These are phyloP conservation scores for Acanthopleura granulata DNA, from an alignment of 2,888 invertebrate species.

Conservation along the genomic window DNA sequence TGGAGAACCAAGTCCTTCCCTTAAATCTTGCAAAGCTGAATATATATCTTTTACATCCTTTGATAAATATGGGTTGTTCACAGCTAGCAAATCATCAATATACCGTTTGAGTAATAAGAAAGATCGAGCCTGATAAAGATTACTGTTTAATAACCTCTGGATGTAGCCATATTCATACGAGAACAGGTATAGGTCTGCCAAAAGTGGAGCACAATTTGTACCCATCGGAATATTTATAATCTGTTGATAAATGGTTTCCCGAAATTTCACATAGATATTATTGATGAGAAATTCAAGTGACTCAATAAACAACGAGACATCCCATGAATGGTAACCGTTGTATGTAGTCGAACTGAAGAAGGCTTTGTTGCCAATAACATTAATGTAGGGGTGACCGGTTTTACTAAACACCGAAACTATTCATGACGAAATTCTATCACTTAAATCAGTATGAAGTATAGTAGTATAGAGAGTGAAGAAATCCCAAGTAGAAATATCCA, in stretches of 20 bases:
- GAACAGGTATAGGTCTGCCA: constrained; percentile 6
- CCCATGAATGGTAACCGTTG: not conserved
- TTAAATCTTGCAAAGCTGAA: too few species aligned
- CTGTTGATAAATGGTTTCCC: not conserved
- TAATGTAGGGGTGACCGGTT: not conserved
- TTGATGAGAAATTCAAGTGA: not conserved
- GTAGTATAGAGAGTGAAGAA: not conserved
- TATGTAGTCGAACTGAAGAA: not conserved
- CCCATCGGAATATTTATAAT: not conserved
- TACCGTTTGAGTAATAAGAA: not conserved
- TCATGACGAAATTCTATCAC: not conserved
- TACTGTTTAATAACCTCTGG: not conserved
- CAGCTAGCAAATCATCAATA: not conserved
- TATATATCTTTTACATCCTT: not conserved
- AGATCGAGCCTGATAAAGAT: not conserved
- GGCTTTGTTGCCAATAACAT: not conserved
- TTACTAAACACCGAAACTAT: not conserved
- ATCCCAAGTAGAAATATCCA: not conserved
- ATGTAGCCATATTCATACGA: not conserved
- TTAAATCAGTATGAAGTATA: not conserved
- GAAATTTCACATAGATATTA: not conserved
- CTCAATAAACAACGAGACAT: not conserved
- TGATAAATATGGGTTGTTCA: not conserved
- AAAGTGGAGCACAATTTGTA: not conserved
- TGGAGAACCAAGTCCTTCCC: too few species aligned